Evolutionary conservation across 2,113 vertebrate genomes (phyloP), one percentile per base, ranked within the genome.

Genomic region (Balaenoptera acutorostrata): DNA sequence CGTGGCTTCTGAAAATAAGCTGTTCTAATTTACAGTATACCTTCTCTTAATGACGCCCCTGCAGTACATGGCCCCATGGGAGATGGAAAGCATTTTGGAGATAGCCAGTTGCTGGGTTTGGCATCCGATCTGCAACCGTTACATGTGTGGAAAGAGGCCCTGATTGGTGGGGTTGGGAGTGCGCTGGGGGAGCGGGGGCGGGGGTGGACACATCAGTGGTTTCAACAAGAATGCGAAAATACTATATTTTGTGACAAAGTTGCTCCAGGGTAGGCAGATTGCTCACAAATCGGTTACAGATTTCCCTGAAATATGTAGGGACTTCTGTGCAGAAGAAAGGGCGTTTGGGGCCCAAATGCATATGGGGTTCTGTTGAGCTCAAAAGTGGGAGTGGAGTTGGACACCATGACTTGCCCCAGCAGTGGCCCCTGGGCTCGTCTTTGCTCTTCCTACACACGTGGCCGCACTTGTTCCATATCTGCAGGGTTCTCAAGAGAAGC

Each of bases 241-340:
- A 85, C 96, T 95, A 61, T 95, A 96, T 96, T 97, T 95, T 97
- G 97, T 97, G 97, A 97, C 96, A 97, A 96, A 93, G 96, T 96
- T 94, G 97, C 97, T 95, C 88, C 84, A 68, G 97, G 97, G 87
- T 95, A 98, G 93, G 93, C 92, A 90, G 97, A 93, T 95, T 95
- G 89, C 95, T 98, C 97, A 92, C 97, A 98, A 97, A 98, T 98
- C 92, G 17, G 96, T 97, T 97, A 90, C 97, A 98, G 97, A 98
- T 97, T 98, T 97, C 75, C 71, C 61, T 92, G 57, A 96, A 97
- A 95, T 97, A 69, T 93, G 75, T 71, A 80, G 75, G 90, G 86
- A 90, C 95, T 93, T 96, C 89, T 46, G 95, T 8, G 59, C 78
- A 71, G 68, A 93, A 74, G 41, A 33, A 69, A 95, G 63, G 59